These are phyloP conservation scores for Psittacula derbiana DNA, from an alignment of 2,797 vertebrate genomes.

Conservation along the genomic window DNA sequence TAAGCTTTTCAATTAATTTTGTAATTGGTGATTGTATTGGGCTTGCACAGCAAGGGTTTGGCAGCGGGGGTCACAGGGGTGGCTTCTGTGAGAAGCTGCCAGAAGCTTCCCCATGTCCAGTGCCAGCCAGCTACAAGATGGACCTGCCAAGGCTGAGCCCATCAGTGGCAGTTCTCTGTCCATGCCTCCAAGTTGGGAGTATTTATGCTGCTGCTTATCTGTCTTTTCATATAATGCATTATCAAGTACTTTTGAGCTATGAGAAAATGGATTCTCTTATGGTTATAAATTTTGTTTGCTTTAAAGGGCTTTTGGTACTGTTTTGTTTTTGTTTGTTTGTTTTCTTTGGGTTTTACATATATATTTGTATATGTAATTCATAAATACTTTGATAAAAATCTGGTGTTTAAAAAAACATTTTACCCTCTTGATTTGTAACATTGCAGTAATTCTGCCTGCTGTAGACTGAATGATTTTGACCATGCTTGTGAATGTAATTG, in stretches of 20 bases:
- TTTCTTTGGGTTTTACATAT: not conserved
- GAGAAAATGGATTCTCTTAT: not conserved
- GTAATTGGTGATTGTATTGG: not conserved
- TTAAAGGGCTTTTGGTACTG: not conserved
- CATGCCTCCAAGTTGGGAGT: not conserved
- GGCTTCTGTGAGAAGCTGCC: not conserved
- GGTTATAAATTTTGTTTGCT: not conserved
- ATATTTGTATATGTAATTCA: not conserved
- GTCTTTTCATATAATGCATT: not conserved
- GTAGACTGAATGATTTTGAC: not conserved
- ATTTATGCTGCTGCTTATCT: not conserved
- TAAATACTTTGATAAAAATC: not conserved
- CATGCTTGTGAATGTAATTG: not conserved
- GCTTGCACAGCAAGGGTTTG: not conserved
- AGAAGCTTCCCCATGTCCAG: not conserved
- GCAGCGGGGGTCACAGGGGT: accelerated
- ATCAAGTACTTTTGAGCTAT: not conserved
- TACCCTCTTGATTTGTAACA: not conserved
- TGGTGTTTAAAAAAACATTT: not conserved
- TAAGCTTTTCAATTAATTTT: not conserved
- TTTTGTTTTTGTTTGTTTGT: not conserved
- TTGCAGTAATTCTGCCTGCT: not conserved
- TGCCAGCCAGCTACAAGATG: not conserved
- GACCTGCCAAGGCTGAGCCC: not conserved
- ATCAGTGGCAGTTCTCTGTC: not conserved